Evolutionary conservation across 2,888 invertebrate species (phyloP).

Genomic region (Parapristionchus giblindavisi): DNA sequence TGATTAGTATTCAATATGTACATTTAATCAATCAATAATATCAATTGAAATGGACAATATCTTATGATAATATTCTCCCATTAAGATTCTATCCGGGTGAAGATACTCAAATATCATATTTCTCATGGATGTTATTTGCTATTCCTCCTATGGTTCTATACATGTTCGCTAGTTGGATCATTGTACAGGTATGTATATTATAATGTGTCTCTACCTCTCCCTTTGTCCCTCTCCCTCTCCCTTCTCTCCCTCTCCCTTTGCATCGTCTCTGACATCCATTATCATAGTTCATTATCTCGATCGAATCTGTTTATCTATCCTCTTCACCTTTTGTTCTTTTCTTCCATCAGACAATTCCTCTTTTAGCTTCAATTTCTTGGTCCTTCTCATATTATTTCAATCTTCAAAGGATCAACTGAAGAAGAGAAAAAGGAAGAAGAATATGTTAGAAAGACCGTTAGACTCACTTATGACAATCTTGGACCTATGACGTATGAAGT

Average conservation of each 20-base stretch:
- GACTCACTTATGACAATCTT: constrained; percentile 49
- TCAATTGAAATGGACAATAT: no score
- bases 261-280: not conserved
- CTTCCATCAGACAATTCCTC: not conserved
- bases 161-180: constrained; percentile 58
- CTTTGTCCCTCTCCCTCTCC: not conserved
- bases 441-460: constrained; percentile 46
- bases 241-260: not conserved
- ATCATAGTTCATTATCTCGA: not conserved
- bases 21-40: no score
- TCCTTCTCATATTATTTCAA: constrained; percentile 43
- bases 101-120: constrained; percentile 53
- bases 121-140: constrained; percentile 60
- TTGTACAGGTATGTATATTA: constrained; percentile 47
- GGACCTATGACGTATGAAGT: constrained; percentile 53
- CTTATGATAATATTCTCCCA: no score
- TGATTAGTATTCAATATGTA: no score
- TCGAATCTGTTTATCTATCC: constrained; percentile 17
- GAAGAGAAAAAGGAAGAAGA: constrained; percentile 51
- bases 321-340: not conserved
- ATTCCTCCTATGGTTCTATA: constrained; percentile 59
- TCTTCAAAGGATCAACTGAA: constrained; percentile 47
- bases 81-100: constrained; percentile 52
- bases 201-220: not conserved
- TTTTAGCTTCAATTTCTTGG: constrained; percentile 56